Evolutionary conservation across 2,888 invertebrate species (phyloP).

Genomic region (Xiphydria camelus): DNA sequence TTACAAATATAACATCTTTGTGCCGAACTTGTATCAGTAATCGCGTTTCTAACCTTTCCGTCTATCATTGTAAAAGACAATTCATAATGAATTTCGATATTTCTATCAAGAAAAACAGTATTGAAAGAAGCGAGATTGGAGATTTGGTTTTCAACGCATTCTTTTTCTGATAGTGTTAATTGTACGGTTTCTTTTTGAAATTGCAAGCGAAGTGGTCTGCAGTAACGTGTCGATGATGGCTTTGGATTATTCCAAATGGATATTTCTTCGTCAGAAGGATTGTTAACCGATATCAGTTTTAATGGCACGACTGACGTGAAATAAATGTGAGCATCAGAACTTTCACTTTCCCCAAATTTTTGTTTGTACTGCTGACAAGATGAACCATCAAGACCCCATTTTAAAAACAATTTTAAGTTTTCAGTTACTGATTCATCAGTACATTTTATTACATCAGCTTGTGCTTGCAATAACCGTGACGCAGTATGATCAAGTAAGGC

Average conservation of each 20-base stretch:
- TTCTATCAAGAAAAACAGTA: too few relatives aligned
- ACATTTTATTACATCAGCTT: conserved; percentile 1
- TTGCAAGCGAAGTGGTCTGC: conserved; percentile 13
- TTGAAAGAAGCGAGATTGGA: too few relatives aligned
- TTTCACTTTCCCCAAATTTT: conserved; percentile 16
- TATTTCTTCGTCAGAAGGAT: background rate
- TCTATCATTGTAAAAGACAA: too few relatives aligned
- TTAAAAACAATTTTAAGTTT: background rate
- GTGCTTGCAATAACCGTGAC: background rate
- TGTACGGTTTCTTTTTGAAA: conserved; percentile 15
- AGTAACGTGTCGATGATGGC: conserved; percentile 20
- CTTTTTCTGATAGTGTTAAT: too few relatives aligned
- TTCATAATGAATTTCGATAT: too few relatives aligned
- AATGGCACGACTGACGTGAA: conserved; percentile 23
- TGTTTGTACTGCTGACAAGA: conserved; percentile 11
- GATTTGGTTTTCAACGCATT: too few relatives aligned
- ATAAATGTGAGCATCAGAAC: conserved; percentile 12
- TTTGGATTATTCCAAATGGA: conserved; percentile 19
- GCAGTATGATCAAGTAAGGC: too few relatives aligned
- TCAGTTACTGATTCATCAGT: background rate
- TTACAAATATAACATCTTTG: too few relatives aligned
- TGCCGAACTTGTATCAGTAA: too few relatives aligned
- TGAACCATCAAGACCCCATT: conserved; percentile 6
- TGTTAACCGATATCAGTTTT: conserved; percentile 17
- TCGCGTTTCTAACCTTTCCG: too few relatives aligned